A percentile compares a stretch with the other conserved stretches of the same genome.
Evolutionary conservation across 1,140 invertebrate genomes (phyloP).

Genomic region (Solenopsis fugax): DNA sequence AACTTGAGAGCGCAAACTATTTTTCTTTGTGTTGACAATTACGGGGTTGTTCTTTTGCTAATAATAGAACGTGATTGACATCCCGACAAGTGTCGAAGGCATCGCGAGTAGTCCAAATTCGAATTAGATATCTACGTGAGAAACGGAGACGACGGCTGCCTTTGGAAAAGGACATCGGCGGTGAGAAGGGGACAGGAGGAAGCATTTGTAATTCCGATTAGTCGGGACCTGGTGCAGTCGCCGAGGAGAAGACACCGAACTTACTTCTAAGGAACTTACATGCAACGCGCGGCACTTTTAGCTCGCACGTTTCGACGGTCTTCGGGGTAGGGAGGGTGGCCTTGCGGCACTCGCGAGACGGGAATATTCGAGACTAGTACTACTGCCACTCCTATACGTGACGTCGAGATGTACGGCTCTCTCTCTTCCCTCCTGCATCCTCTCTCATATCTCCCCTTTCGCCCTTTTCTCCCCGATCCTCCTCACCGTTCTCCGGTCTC

Average conservation of each 20-base stretch:
- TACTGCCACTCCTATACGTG: constrained; percentile 80
- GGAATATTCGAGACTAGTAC: constrained; percentile 63
- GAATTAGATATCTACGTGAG: constrained; percentile 61
- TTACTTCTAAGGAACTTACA: constrained; percentile 83
- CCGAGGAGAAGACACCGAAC: constrained; percentile 79
- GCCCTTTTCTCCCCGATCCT: constrained; percentile 39
- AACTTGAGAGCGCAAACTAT: neutral
- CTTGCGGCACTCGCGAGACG: constrained; percentile 62
- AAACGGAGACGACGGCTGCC: constrained; percentile 65
- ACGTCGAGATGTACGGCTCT: constrained; percentile 83
- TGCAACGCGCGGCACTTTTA: constrained; percentile 82
- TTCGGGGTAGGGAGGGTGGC: constrained; percentile 60
- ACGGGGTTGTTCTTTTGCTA: neutral
- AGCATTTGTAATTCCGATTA: constrained; percentile 86
- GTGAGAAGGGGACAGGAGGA: neutral
- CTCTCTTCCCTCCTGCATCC: constrained; percentile 33
- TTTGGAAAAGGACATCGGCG: constrained; percentile 27
- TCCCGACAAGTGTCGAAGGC: constrained; percentile 22
- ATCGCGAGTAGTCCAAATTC: constrained; percentile 31
- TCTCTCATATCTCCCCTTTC: constrained; percentile 43
- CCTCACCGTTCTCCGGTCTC: constrained; percentile 1
- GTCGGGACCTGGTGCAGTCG: constrained; percentile 70
- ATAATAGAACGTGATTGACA: constrained; percentile 32
- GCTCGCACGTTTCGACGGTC: constrained; percentile 80
- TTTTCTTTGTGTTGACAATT: neutral